These are phyloP conservation scores for Paratilapia polleni DNA, from an alignment of 2,113 vertebrate genomes.

Conservation along the genomic window DNA sequence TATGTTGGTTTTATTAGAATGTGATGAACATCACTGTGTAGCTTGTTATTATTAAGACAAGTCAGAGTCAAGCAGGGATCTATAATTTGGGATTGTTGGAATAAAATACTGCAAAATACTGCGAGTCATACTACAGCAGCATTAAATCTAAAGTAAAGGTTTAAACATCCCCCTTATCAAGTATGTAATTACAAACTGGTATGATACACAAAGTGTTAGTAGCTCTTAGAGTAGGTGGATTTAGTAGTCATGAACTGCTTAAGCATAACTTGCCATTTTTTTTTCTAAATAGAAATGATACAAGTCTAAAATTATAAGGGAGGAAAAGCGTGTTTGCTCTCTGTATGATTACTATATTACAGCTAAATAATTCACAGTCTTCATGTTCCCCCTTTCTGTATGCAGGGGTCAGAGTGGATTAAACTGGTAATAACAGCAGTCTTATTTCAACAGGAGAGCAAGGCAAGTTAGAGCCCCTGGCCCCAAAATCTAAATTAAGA, in stretches of 20 bases:
- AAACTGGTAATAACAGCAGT: constrained; percentile 16
- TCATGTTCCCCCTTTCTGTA: constrained; percentile 29
- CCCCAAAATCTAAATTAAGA: constrained; percentile 45
- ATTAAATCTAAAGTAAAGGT: neutral
- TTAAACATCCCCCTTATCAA: neutral
- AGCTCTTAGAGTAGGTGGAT: neutral
- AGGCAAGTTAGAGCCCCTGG: constrained; percentile 6
- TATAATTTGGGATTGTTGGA: neutral
- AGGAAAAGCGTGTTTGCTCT: neutral
- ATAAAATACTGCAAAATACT: constrained; percentile 11
- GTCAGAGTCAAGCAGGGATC: neutral
- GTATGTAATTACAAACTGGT: neutral
- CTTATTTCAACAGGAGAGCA: constrained; percentile 19
- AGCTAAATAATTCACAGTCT: constrained; percentile 50
- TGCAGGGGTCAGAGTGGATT: constrained; percentile 37
- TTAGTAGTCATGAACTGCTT: neutral
- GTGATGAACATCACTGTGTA: neutral
- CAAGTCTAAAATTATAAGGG: neutral
- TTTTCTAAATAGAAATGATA: neutral
- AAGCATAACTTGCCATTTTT: neutral
- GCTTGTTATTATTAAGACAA: neutral
- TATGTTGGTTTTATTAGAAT: neutral
- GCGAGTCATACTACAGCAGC: too few relatives aligned
- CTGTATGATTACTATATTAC: constrained; percentile 32
- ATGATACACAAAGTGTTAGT: neutral